Evolutionary conservation across 2,888 invertebrate genomes (phyloP), one percentile per base, ranked within the genome.

Genomic region (Macrostomum cliftonense): DNA sequence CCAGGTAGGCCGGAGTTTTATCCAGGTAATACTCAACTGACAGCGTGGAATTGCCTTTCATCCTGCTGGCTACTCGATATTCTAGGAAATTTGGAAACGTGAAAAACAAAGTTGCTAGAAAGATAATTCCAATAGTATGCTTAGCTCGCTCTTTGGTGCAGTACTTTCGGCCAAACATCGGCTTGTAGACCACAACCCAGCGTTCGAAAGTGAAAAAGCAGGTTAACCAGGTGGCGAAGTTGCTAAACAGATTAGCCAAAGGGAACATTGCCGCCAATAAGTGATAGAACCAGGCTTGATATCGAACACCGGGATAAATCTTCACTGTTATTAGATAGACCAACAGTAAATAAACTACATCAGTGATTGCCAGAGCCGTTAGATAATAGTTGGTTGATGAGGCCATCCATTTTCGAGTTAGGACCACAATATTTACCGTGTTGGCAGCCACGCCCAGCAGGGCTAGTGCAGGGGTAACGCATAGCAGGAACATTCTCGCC

Each of bases 171-270:
- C 80, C 79, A 54, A 76, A 74, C 64, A 82, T 77, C 16, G 81
- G 81, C 68, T 80, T 78, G 59, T 80, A 78, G 19, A 81, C 80
- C 21, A 80, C 80, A 53, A 81, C 78, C 71, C 80, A 81, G 45
- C 82, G 74, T 68, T 82, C 81, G 49, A 81, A 73, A 17, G 81
- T 81, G 64, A 82, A 82, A 52, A 79, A 77, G 20, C 81, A 79
- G 28, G 79, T 80, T 55, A 82, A 71, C 79, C 81, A 81, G 43
- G 80, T 79, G 45, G 79, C 80, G 37, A 79, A 77, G 61, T 78
- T 79, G 59, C 71, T 74, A 48, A 62, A 77, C 21, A 79, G 77
- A 67, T 81, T 80, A 45, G 77, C 75, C 21, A 80, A 66, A 76
- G 79, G 79, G 71, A 58, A 77, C 68, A 43, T 78, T 46, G 58